A percentile compares a stretch with the other conserved stretches of the same genome.
Evolutionary conservation across 2,888 invertebrate genomes (phyloP).

Genomic region (Drosophila mulleri): DNA sequence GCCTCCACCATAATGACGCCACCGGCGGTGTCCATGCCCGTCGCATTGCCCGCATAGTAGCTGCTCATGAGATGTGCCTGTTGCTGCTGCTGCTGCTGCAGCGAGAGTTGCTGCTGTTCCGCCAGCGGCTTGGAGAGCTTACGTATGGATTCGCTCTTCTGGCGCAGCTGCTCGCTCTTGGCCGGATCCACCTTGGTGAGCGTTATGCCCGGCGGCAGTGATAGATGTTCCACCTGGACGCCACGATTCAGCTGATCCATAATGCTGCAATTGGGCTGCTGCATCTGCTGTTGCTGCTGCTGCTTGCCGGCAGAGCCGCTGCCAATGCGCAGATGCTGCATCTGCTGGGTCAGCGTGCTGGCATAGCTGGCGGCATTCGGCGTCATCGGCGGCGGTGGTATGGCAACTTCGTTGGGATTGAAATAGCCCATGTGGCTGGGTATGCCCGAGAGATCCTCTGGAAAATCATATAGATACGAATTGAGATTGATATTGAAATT

Average conservation of each 20-base stretch:
- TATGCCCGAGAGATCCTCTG: conserved; percentile 79
- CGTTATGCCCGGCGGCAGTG: conserved; percentile 92
- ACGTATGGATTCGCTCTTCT: conserved; percentile 84
- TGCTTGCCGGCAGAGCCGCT: conserved; percentile 32
- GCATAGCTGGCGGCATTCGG: conserved; percentile 66
- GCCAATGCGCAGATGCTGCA: conserved; percentile 76
- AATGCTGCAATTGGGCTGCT: conserved; percentile 81
- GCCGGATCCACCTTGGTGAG: conserved; percentile 89
- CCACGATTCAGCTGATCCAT: conserved; percentile 85
- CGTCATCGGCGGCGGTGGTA: conserved; percentile 62
- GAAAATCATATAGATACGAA: conserved; percentile 1
- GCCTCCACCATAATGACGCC: conserved; percentile 85
- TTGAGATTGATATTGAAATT: conserved; percentile 5
- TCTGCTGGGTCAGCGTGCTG: conserved; percentile 75
- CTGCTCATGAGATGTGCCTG: conserved; percentile 55
- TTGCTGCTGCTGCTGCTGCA: conserved; percentile 55
- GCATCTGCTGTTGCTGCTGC: conserved; percentile 42
- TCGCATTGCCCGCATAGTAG: conserved; percentile 57
- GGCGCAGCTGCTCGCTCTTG: conserved; percentile 83
- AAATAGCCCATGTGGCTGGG: conserved; percentile 83
- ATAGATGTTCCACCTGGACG: conserved; percentile 87
- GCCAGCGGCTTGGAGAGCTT: conserved; percentile 81
- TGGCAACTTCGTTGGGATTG: conserved; percentile 80
- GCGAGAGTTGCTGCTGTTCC: conserved; percentile 45
- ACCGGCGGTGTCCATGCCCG: conserved; percentile 69